A percentile compares a stretch with the other conserved stretches of the same genome.
Evolutionary conservation across 2,797 vertebrate genomes (phyloP).

Genomic region (Emys orbicularis): DNA sequence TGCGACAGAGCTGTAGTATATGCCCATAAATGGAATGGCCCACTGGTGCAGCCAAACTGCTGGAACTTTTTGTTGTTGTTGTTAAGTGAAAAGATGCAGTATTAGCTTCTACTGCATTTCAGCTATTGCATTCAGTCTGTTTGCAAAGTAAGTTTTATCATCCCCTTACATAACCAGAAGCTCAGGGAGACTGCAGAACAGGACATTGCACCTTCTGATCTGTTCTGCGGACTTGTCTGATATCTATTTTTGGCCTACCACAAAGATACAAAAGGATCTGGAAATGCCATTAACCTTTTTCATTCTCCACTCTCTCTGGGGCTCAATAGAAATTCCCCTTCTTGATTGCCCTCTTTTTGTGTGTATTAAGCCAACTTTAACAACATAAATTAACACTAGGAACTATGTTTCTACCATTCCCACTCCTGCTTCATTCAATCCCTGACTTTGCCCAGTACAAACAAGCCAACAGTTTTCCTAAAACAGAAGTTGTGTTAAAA

Average conservation of each 20-base stretch:
- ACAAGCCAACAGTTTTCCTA: neutral
- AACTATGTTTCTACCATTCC: neutral
- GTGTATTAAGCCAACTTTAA: slow-evolving; percentile 3
- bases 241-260: neutral
- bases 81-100: neutral
- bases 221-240: neutral
- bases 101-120: neutral
- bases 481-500: slow-evolving; percentile 36
- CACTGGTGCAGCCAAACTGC: rapidly evolving
- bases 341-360: neutral
- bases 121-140: neutral
- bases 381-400: neutral
- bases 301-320: neutral
- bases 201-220: neutral
- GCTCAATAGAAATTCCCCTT: neutral
- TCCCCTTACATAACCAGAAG: rapidly evolving
- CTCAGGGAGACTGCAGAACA: neutral
- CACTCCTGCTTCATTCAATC: rapidly evolving
- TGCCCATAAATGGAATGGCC: neutral
- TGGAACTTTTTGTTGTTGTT: neutral
- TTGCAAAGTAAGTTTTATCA: neutral
- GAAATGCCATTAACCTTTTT: neutral
- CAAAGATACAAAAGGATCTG: neutral
- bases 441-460: neutral
- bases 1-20: neutral